Base-by-base conservation (phyloP, 2,888 invertebrate species). In the Zaprionus obscuricornis region DNA sequence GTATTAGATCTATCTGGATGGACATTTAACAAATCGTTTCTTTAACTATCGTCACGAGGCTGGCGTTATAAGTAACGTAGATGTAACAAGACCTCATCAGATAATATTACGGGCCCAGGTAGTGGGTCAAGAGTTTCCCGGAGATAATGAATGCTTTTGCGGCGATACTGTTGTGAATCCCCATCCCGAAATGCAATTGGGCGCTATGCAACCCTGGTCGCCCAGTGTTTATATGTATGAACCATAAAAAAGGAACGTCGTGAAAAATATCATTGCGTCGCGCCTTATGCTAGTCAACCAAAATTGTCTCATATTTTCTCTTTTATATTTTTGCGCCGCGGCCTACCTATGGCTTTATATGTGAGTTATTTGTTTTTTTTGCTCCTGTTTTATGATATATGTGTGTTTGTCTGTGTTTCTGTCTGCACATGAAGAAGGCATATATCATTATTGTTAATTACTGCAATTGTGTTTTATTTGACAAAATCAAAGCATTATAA, bases 1-100 rank as follows among this genome's bases (percentile, higher is more conserved):
- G 29, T 8, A 26, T 0, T 37, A 90, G 90, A 84, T 90, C 43
- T 89, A 85, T 59, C 84, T 90, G 33, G 90, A 90, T 65, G 89
- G 87, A 3, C 74, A 75, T 50, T 62, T 89, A 34, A 88, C 87
- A 7, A 89, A 89, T 66, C 87, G 89, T 13, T 87, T 87, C 39
- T 87, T 76, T 54, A 82, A 83, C 36, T 72, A 65, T 31, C 63
- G 76, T 11, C 89, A 89, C 50, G 79, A 85, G 22, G 82, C 90
- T 11, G 87, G 77, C 11, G 89, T 89, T 33, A 74, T 89, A 8
- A 84, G 85, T 37, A 77, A 86, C 57, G 82, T 90, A 36, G 81
- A 89, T 57, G 75, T 88, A 1, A 74, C 73, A 3, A 62, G 62
- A 24, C 56, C 76, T 1, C 90, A 90, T 59, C 76, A 87, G 52